Conservation (phyloP, 2,113 vertebrate genomes). For the Xiphophorus couchianus region DNA sequence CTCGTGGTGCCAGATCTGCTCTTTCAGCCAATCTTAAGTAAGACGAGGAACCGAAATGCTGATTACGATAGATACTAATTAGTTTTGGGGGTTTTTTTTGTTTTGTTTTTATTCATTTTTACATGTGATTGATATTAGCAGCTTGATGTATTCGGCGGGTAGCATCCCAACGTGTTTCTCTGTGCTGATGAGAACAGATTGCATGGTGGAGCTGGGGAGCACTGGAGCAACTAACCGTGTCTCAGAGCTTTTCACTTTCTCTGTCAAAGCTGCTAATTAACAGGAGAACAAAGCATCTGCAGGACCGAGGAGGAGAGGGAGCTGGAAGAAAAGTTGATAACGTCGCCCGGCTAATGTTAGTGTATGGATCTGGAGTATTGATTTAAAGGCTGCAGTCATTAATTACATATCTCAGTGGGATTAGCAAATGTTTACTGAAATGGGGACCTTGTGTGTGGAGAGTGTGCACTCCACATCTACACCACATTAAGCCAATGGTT, state of each 20-base stretch:
- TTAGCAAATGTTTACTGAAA: slow-evolving; percentile 6
- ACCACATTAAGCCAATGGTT: background rate
- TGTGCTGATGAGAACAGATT: slow-evolving; percentile 59
- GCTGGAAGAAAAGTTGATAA: slow-evolving; percentile 1
- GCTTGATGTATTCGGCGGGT: slow-evolving; percentile 16
- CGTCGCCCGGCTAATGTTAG: slow-evolving; percentile 9
- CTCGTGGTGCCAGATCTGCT: slow-evolving; percentile 1
- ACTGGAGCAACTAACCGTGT: slow-evolving; percentile 47
- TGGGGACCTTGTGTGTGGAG: no score
- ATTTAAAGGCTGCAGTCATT: slow-evolving; percentile 14
- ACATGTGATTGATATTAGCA: slow-evolving; percentile 1
- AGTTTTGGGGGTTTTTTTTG: background rate
- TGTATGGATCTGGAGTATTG: slow-evolving; percentile 13
- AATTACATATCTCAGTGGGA: slow-evolving; percentile 1
- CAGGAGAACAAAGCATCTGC: slow-evolving; percentile 33
- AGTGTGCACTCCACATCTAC: background rate
- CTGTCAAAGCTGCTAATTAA: slow-evolving; percentile 60
- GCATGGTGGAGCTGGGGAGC: slow-evolving; percentile 31
- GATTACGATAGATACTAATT: slow-evolving; percentile 12
- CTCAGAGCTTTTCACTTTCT: slow-evolving; percentile 51
- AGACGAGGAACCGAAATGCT: background rate
- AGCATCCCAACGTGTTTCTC: slow-evolving; percentile 32
- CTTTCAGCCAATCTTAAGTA: slow-evolving; percentile 4
- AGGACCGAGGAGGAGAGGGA: slow-evolving; percentile 4
- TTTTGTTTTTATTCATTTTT: background rate